Base-by-base conservation (phyloP, 1,140 invertebrate species). In the Drosophila triauraria region DNA sequence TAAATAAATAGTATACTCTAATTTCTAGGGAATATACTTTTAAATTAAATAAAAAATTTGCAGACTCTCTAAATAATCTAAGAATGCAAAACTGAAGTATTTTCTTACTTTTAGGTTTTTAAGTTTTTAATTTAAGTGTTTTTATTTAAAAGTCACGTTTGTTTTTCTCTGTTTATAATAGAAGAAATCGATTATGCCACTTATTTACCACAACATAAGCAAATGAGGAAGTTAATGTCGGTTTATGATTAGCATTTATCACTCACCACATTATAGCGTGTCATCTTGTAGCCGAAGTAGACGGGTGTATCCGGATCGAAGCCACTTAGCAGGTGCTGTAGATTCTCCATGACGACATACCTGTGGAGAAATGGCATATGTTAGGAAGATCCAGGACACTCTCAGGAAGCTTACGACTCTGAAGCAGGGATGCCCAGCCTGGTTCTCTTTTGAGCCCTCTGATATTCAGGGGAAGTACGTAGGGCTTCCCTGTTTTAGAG, bases 281-380 rank as follows among this genome's bases (percentile, higher is more conserved):
- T 57, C 80, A 97, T 96, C 40, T 96, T 94, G 82, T 97, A 97
- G 0, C 98, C 98, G 90, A 98, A 98, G 90, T 98, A 98, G 4
- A 98, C 93, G 0, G 97, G 96, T 20, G 96, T 95, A 5, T 93
- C 93, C 15, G 95, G 92, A 87, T 95, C 95, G 80, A 97, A 95
- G 2, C 95, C 93, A 15, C 95, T 94, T 15, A 99, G 93, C 96
- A 99, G 96, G 83, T 97, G 97, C 38, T 97, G 94, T 15, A 99
- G 93, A 93, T 99, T 99, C 93, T 99, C 98, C n/a, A 99, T 95
- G 47, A 98, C 94, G 35, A 98, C 96, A 93, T 97, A 91, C 4
- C 88, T 91, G 43, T 0, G 17, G 56, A 46, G 25, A 20, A 20
- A 12, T 23, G 38, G 4, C 17, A 30, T 12, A 30, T 20, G 40